phyloP scores from a whole-genome alignment of 2,888 invertebrate species.

The Prosopocoilus inquinatus region DNA sequence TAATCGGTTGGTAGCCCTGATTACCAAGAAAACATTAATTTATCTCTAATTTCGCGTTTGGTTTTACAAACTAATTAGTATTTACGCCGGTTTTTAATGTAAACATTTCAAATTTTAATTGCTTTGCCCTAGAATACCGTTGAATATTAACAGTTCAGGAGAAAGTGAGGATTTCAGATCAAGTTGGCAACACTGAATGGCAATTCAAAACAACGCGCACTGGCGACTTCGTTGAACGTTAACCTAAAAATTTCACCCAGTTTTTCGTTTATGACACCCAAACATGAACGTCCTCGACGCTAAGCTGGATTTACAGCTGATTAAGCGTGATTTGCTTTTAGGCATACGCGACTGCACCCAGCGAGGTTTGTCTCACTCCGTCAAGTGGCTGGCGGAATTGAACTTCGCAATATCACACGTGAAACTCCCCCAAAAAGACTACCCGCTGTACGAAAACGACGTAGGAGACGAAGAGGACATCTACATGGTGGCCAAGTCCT shows the following conservation, averaged over 20 bases:
- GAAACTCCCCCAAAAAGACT: slow-evolving; percentile 57
- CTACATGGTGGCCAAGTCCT: slow-evolving; percentile 79
- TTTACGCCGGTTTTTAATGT: too few relatives aligned
- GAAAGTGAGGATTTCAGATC: too few relatives aligned
- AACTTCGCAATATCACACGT: slow-evolving; percentile 73
- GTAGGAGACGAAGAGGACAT: slow-evolving; percentile 65
- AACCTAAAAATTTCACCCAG: not conserved
- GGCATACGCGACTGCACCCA: slow-evolving; percentile 74
- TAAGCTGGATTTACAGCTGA: slow-evolving; percentile 57
- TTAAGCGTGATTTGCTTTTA: slow-evolving; percentile 63
- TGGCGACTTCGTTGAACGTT: not conserved
- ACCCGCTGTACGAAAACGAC: slow-evolving; percentile 51
- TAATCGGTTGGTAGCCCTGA: too few relatives aligned
- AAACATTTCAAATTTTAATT: too few relatives aligned
- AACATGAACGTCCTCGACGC: slow-evolving; percentile 19
- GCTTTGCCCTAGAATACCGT: too few relatives aligned
- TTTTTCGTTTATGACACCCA: not conserved
- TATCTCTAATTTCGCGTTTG: too few relatives aligned
- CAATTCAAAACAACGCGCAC: not conserved
- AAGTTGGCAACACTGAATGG: too few relatives aligned
- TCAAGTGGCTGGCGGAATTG: slow-evolving; percentile 87
- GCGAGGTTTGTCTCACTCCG: slow-evolving; percentile 75
- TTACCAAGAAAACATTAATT: too few relatives aligned
- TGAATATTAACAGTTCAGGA: too few relatives aligned
- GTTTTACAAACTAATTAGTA: too few relatives aligned